Evolutionary conservation across 2,113 vertebrate species (phyloP), one percentile per base, ranked within the genome.

Genomic region (Gambusia affinis): DNA sequence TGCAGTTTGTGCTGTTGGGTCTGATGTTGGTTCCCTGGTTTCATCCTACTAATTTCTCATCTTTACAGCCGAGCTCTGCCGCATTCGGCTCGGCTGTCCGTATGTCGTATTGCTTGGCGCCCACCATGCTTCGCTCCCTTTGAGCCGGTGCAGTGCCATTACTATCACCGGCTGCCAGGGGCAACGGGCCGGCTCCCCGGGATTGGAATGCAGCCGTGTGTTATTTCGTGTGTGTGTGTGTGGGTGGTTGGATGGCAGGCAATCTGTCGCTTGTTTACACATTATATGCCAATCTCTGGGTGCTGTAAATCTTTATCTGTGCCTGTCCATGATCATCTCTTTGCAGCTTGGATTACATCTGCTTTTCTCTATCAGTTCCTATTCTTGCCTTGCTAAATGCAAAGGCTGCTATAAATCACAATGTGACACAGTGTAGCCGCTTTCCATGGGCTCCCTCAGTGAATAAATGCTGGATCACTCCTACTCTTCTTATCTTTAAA

Each of bases 211-310:
- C 62, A 75, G 84, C 79, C 78, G 39, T 65, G 72, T 80, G 69
- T 79, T 47, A 47, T 47, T 44, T 44, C 76, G 69, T 81, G 84
- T 61, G 72, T 76, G 60, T 79, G 76, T 31, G 71, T 73, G 81
- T 78, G 61, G 64, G 87, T 70, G 88, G 65, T 78, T 83, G 76
- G 83, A 71, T 83, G 85, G 78, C 73, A 72, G 79, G 74, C 87
- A 92, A 90, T 93, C 90, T 92, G 88, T 92, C 70, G 70, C 82
- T 85, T 90, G 86, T 93, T 91, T 90, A 88, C 88, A 86, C 81
- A 85, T 89, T 85, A 85, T 82, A 85, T 83, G 85, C 90, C 85
- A 80, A 85, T 87, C 81, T 75, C 63, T 79, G 39, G 64, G 77
- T 83, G 82, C 78, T 83, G 82, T 85, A 87, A 83, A 88, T 90